Evolutionary conservation across 2,888 invertebrate species (phyloP).

Genomic region (Homarus gammarus): DNA sequence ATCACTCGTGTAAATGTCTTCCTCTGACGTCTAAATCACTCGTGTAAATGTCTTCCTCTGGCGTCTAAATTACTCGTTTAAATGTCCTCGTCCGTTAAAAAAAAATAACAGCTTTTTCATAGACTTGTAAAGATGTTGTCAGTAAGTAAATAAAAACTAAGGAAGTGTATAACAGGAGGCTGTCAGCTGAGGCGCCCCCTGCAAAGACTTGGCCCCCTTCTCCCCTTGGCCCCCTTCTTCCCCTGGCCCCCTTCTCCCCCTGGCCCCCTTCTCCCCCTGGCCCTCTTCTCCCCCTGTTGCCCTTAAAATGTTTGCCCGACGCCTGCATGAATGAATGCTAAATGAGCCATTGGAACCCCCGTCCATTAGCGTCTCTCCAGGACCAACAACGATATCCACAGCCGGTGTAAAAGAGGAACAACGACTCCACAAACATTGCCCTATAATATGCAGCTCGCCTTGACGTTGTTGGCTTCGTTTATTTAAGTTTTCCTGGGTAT

Average conservation of each 20-base stretch:
- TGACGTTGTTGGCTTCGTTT: too few relatives aligned
- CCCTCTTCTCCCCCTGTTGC: not conserved
- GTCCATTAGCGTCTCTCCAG: not conserved
- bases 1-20: too few relatives aligned
- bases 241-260: not conserved
- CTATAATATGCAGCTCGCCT: not conserved
- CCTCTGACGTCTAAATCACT: too few relatives aligned
- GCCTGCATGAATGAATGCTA: not conserved
- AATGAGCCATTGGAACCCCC: not conserved
- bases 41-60: too few relatives aligned
- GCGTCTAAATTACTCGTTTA: too few relatives aligned
- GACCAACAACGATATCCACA: not conserved
- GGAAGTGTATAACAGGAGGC: too few relatives aligned
- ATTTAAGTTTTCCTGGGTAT: too few relatives aligned
- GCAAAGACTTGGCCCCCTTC: not conserved
- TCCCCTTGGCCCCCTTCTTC: not conserved
- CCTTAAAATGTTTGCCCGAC: not conserved
- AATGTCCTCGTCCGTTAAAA: too few relatives aligned
- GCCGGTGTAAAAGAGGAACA: not conserved
- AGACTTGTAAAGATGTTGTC: not conserved
- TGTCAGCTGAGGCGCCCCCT: not conserved
- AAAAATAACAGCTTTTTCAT: not conserved
- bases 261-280: not conserved
- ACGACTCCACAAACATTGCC: not conserved
- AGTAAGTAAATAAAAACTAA: too few relatives aligned